These are phyloP conservation scores for Acanthochromis polyacanthus DNA, from an alignment of 2,113 vertebrate species.

Conservation along the genomic window DNA sequence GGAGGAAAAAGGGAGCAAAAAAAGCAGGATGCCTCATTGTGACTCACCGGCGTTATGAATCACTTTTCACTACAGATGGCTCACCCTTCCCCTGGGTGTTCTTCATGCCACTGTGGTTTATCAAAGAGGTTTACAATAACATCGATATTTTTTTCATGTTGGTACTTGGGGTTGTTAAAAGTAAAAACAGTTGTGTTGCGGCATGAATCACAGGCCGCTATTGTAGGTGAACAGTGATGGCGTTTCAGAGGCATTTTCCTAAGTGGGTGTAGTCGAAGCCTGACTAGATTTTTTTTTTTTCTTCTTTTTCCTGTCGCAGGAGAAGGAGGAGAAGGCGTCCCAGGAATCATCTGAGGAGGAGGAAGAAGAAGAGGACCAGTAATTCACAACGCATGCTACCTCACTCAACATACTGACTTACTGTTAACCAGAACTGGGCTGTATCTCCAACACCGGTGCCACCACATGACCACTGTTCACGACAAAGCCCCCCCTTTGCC, in stretches of 20 bases:
- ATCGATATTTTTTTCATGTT: conserved; percentile 21
- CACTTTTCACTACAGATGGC: conserved; percentile 71
- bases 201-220: conserved; percentile 47
- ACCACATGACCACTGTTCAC: conserved; percentile 78
- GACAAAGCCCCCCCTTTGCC: conserved; percentile 59
- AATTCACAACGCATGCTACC: conserved; percentile 88
- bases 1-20: conserved; percentile 26
- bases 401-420: conserved; percentile 87
- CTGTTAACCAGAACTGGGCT: conserved; percentile 86
- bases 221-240: conserved; percentile 31
- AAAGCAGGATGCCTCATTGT: conserved; percentile 82
- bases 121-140: conserved; percentile 49
- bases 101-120: conserved; percentile 48
- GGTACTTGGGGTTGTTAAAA: conserved; percentile 17
- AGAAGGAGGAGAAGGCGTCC: conserved; percentile 93
- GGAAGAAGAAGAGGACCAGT: conserved; percentile 95
- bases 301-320: conserved; percentile 73
- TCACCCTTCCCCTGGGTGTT: conserved; percentile 56
- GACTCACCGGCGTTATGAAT: conserved; percentile 87
- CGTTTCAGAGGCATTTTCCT: conserved; percentile 43
- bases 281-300: neutral
- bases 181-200: conserved; percentile 27
- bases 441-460: conserved; percentile 81
- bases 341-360: conserved; percentile 97
- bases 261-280: conserved; percentile 17